phyloP scores from a whole-genome alignment of 2,888 invertebrate species.

The Sarcophaga subvicina region DNA sequence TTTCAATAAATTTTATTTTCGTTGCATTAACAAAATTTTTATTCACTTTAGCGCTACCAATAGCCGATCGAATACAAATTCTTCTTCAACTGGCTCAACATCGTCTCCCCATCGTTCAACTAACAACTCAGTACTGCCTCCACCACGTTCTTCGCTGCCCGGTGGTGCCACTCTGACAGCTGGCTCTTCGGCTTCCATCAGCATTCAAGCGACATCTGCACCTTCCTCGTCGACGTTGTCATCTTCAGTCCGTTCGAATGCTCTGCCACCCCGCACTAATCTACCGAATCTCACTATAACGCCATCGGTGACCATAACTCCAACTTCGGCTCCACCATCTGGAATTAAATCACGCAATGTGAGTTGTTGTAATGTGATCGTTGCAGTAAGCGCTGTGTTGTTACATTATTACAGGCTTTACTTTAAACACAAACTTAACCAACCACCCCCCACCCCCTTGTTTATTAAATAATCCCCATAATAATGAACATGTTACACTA shows the following conservation, averaged over 20 bases:
- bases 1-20: background rate
- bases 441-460: background rate
- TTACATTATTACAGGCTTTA: conserved; percentile 58
- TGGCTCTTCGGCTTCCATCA: conserved; percentile 80
- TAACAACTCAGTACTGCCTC: conserved; percentile 77
- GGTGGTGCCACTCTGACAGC: conserved; percentile 86
- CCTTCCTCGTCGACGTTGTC: conserved; percentile 73
- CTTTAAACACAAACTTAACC: background rate
- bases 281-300: conserved; percentile 84
- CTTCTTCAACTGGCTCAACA: conserved; percentile 72
- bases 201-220: conserved; percentile 72
- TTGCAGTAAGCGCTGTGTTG: conserved; percentile 79
- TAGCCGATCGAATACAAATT: conserved; percentile 73
- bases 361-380: conserved; percentile 82
- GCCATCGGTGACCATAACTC: conserved; percentile 89
- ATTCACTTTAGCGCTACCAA: conserved; percentile 73
- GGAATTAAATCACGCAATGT: conserved; percentile 82
- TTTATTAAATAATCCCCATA: background rate
- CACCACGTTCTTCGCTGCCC: conserved; percentile 83
- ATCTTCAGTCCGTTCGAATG: conserved; percentile 76
- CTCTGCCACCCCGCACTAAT: conserved; percentile 80
- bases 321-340: conserved; percentile 87
- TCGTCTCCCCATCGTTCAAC: conserved; percentile 72
- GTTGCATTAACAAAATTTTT: background rate
- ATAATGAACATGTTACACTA: conserved; percentile 20